A percentile compares a stretch with the other conserved stretches of the same genome.
These are phyloP conservation scores for Oxystoma pomonae DNA, from an alignment of 2,888 invertebrate species.

Conservation along the genomic window DNA sequence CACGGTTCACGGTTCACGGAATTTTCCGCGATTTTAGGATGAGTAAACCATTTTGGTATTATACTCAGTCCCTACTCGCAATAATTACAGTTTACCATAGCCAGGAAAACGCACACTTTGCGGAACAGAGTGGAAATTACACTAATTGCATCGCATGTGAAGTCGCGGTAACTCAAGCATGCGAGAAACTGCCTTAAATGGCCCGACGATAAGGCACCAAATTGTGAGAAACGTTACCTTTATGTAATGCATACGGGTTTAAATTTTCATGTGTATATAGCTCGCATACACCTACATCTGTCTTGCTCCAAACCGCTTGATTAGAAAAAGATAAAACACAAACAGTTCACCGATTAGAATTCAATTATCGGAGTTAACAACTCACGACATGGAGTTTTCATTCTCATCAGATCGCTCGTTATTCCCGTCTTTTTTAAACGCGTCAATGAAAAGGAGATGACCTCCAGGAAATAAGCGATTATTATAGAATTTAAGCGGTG, in stretches of 20 bases:
- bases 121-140: neutral
- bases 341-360: neutral
- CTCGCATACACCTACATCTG: too few species aligned
- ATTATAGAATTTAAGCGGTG: neutral
- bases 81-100: too few species aligned
- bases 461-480: neutral
- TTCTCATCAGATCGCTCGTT: neutral
- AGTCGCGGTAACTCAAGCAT: neutral
- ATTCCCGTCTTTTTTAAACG: neutral
- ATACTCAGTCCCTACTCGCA: too few species aligned
- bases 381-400: neutral
- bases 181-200: neutral
- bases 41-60: too few species aligned
- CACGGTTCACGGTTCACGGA: too few species aligned
- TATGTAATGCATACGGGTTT: neutral
- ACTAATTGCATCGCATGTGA: neutral
- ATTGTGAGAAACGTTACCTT: neutral
- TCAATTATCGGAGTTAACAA: neutral
- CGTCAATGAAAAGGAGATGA: neutral
- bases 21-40: too few species aligned
- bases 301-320: too few species aligned
- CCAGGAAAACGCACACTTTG: neutral
- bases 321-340: too few species aligned
- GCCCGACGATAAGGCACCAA: neutral
- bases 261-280: too few species aligned